Evolutionary conservation across 37 sponge, comb jelly and placozoan genomes (phyloP), one percentile per base, ranked within the genome.

Genomic region (Ianthella basta): DNA sequence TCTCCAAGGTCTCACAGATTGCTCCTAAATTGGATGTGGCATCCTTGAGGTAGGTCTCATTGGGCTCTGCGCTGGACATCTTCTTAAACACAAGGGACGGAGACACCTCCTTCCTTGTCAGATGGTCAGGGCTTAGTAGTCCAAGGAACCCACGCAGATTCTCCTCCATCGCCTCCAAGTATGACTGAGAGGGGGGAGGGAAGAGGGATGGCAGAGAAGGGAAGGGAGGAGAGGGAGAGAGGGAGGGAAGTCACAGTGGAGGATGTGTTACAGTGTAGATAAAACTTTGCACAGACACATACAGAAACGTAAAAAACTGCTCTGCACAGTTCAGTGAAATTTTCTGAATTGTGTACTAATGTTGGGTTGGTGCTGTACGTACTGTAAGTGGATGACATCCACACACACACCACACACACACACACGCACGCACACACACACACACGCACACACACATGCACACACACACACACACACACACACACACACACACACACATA

Each of bases 121-220:
- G 15, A 4, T 21, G 39, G 27, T 83, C 68, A 25, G 69, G 90
- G 25, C 87, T 85, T 33, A 89, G 74, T 72, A 83, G 85, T 21
- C 32, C 67, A 21, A 78, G 84, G 19, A 95, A 81, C 37, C 90
- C 92, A 16, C 59, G 21, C 19, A 95, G 44, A 41, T 87, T 85
- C 50, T 87, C 84, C 61, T 95, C 95, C 70, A 95, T 65, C 15
- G 82, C 35, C 16, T 67, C 69, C 55, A 95, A 65, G 85, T 90
- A 94, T 18, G 82, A 86, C 91, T 89, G 72, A 64, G 40, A 39
- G 55, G 25, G 55, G 72, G 82, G 36, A 38, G 50, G 78, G 36
- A 41, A 39, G 78, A 77, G 44, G n/a, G 60, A 33, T n/a, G n/a
- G n/a, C n/a, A n/a, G n/a, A n/a, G n/a, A n/a, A n/a, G n/a, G n/a